Evolutionary conservation across 1,140 invertebrate genomes (phyloP), one percentile per base, ranked within the genome.

Genomic region (Caerostris darwini): DNA sequence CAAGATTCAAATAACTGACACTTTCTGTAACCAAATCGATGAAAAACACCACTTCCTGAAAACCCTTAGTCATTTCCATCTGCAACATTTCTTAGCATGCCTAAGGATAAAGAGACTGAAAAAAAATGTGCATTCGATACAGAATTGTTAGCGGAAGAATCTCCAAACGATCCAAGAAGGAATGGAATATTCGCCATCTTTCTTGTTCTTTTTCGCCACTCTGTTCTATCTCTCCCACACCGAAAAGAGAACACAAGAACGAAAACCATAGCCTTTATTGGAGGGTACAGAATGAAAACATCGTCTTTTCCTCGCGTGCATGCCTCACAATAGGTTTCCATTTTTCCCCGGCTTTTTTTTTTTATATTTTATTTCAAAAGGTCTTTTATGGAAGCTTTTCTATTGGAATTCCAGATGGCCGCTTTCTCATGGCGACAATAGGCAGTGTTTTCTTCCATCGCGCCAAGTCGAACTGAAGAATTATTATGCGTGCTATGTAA

Each of bases 251-350:
- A 77, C 34, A 77, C 71, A 53, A 77, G 71, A 34, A 34, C 71
- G 71, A 77, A 77, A 34, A 77, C 19, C 34, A 34, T 7, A 12
- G 8, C 53, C 71, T 77, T 77, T 77, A 77, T 77, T 77, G 71
- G 6, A 77, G 71, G 53, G 71, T 50, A 53, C 71, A 77, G 71
- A 77, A 77, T 77, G 71, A 77, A 77, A 77, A 77, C 71, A 77
- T 77, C 71, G 10, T 77, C 71, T 50, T 7, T 34, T 8, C 19
- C 7, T 53, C 53, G 71, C 71, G 71, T 77, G 71, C 34, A 7
- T 12, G 34, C 10, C 50, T 77, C 34, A 77, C 71, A 77, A 77
- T 77, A 77, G 71, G 71, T 77, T 77, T 77, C 53, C 71, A 10
- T 77, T 53, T 77, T 77, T 50, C 71, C 34, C 34, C 0, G 34